These are phyloP conservation scores for Camponotus floridanus DNA, from an alignment of 1,140 invertebrate genomes.

Conservation along the genomic window DNA sequence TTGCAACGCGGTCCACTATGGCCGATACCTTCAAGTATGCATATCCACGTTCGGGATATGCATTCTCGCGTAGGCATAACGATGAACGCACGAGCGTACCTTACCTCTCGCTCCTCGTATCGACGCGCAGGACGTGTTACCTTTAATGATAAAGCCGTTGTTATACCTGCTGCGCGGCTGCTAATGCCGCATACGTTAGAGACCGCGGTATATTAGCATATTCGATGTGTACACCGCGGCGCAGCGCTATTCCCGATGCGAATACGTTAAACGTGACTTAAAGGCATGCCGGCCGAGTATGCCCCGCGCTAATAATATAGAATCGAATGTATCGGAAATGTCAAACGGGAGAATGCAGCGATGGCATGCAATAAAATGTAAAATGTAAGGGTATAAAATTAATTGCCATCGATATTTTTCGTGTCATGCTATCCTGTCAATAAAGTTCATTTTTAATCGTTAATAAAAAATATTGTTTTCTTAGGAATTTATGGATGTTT, in stretches of 20 bases:
- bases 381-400: background rate
- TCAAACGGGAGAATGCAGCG: background rate
- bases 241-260: slow-evolving; percentile 44
- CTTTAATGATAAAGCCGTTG: slow-evolving; percentile 82
- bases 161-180: slow-evolving; percentile 73
- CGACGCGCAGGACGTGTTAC: slow-evolving; percentile 73
- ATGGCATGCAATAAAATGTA: background rate
- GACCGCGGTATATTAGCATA: slow-evolving; percentile 80
- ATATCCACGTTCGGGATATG: slow-evolving; percentile 13
- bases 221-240: slow-evolving; percentile 66
- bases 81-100: slow-evolving; percentile 20
- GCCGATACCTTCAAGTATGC: slow-evolving; percentile 23
- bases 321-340: slow-evolving; percentile 50
- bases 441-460: background rate
- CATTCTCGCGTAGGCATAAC: slow-evolving; percentile 19
- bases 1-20: slow-evolving; percentile 1
- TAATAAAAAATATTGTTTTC: background rate
- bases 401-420: background rate
- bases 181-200: slow-evolving; percentile 79
- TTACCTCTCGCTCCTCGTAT: slow-evolving; percentile 35
- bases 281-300: slow-evolving; percentile 52
- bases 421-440: background rate
- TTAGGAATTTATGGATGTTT: background rate
- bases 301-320: slow-evolving; percentile 61
- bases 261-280: slow-evolving; percentile 39